phyloP scores from a whole-genome alignment of 1,140 invertebrate species.

The Zeugodacus cucurbitae region DNA sequence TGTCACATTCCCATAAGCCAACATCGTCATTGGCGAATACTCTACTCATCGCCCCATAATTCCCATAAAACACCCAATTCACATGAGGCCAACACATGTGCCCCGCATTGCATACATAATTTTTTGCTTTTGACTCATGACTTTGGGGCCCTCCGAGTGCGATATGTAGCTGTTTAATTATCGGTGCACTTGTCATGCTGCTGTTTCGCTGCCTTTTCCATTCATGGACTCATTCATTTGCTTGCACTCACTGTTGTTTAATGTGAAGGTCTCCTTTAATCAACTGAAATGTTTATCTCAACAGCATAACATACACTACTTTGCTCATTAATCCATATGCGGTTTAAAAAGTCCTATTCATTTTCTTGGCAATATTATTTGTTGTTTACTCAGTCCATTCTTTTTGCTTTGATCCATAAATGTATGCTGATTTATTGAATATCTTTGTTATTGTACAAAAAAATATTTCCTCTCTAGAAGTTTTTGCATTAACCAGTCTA shows the following conservation, averaged over 20 bases:
- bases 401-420: no score
- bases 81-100: conserved; percentile 16
- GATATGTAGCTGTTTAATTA: conserved; percentile 19
- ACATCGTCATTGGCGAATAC: neutral
- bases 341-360: neutral
- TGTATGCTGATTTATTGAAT: no score
- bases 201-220: neutral
- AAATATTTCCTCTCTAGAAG: neutral
- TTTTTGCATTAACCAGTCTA: neutral
- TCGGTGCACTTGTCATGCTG: neutral
- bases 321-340: neutral
- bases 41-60: neutral
- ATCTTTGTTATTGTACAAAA: no score
- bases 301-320: neutral
- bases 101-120: neutral
- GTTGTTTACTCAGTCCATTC: no score
- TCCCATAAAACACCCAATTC: conserved; percentile 32
- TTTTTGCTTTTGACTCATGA: conserved; percentile 9
- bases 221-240: neutral
- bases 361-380: neutral
- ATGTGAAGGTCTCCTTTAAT: conserved; percentile 16
- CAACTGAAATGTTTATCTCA: conserved; percentile 3
- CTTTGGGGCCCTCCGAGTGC: neutral
- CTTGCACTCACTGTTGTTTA: neutral
- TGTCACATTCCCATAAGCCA: neutral